Percentiles rank a stretch among this genome's conserved stretches.
Conservation (phyloP, 2,888 invertebrate species). For the Macrosoma leucophasiata region DNA sequence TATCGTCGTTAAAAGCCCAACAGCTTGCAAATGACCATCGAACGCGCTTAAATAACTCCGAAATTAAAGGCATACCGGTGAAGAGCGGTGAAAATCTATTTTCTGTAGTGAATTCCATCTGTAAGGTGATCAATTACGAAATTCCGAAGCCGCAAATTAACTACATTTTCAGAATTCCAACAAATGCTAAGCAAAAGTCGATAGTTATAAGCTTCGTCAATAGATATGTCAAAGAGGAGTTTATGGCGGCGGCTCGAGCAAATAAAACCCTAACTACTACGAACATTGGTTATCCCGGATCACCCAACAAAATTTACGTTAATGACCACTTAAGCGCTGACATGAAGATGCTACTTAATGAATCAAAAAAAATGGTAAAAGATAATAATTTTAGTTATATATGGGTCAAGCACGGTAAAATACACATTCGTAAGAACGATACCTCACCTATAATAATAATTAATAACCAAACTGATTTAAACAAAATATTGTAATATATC, state of each 20-base stretch:
- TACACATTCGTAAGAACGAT: no score
- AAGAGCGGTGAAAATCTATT: conserved; percentile 7
- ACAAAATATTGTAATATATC: no score
- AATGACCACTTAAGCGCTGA: conserved; percentile 25
- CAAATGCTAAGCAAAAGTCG: conserved; percentile 7
- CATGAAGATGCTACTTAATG: conserved; percentile 25
- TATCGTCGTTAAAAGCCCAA: no score
- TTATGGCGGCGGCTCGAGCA: conserved; percentile 19
- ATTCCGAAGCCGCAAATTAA: conserved; percentile 17
- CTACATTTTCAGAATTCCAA: conserved; percentile 13
- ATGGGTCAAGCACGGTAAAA: no score
- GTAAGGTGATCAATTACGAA: conserved; percentile 1
- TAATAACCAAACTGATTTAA: no score
- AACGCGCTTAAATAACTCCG: conserved; percentile 15
- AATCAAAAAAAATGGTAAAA: conserved; percentile 18
- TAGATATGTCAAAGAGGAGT: conserved; percentile 23
- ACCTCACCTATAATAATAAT: no score
- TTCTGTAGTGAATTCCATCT: conserved; percentile 6
- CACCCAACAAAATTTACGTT: conserved; percentile 15
- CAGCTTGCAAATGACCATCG: conserved; percentile 13
- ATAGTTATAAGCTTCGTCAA: conserved; percentile 18
- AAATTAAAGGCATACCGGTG: conserved; percentile 13
- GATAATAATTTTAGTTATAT: conserved; percentile 17
- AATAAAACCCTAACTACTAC: background rate
- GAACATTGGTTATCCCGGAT: conserved; percentile 18